These are phyloP conservation scores for Alviniconcha marisindica DNA, from an alignment of 1,140 invertebrate genomes.

Conservation along the genomic window DNA sequence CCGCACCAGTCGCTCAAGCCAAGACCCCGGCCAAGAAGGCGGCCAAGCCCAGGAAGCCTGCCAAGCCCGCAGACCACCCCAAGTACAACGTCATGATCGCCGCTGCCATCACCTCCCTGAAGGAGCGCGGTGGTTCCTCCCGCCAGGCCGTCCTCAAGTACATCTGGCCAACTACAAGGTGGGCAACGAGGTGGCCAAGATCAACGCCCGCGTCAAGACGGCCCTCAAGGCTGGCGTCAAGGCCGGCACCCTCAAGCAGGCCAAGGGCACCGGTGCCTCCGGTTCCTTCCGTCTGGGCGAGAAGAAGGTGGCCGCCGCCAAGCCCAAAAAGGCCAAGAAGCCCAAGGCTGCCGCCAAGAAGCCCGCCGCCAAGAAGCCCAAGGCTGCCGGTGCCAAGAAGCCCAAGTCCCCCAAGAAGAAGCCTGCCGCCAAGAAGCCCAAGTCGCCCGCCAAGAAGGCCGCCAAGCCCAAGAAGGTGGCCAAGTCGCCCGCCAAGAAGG, in stretches of 20 bases:
- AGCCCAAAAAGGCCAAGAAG: constrained; percentile 43
- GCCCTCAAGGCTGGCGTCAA: constrained; percentile 60
- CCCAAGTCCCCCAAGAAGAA: constrained; percentile 32
- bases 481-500: constrained; percentile 46
- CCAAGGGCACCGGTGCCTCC: constrained; percentile 50
- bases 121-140: constrained; percentile 50
- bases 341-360: constrained; percentile 46
- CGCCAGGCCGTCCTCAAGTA: constrained; percentile 69
- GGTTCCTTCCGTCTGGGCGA: constrained; percentile 43
- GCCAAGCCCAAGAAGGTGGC: constrained; percentile 48
- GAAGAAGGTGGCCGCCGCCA: constrained; percentile 47
- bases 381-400: constrained; percentile 38
- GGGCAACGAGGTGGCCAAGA: constrained; percentile 54
- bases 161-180: constrained; percentile 68
- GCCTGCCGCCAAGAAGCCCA: constrained; percentile 48
- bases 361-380: constrained; percentile 45
- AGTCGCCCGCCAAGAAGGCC: constrained; percentile 37
- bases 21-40: constrained; percentile 31
- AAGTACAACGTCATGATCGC: constrained; percentile 41
- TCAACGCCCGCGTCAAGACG: constrained; percentile 47
- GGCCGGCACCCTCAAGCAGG: constrained; percentile 57
- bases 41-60: constrained; percentile 47
- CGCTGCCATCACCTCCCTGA: constrained; percentile 20
- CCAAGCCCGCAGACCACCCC: constrained; percentile 28
- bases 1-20: constrained; percentile 32